These are phyloP conservation scores for Enteromius unitaeniatus DNA, from an alignment of 2,797 vertebrate genomes.

Conservation along the genomic window DNA sequence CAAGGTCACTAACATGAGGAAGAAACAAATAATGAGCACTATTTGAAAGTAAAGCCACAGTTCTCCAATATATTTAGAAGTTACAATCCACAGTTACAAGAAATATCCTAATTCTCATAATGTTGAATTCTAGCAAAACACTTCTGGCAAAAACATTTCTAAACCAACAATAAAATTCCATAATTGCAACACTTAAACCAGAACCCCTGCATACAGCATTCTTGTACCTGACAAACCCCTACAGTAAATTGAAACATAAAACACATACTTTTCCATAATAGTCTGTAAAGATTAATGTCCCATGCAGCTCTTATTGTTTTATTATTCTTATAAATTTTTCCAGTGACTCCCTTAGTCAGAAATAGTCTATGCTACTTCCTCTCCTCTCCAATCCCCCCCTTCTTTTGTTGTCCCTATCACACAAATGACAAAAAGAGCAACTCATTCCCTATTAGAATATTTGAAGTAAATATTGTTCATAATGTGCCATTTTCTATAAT, in stretches of 20 bases:
- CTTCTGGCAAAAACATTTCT: conserved; percentile 17
- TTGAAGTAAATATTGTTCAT: background rate
- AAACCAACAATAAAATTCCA: background rate
- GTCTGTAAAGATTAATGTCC: background rate
- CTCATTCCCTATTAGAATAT: background rate
- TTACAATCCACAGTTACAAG: background rate
- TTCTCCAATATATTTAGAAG: background rate
- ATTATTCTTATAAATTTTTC: background rate
- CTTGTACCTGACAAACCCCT: background rate
- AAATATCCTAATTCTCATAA: background rate
- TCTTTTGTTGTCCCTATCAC: background rate
- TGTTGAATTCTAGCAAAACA: background rate
- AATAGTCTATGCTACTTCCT: background rate
- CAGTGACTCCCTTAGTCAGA: background rate
- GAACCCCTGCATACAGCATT: background rate
- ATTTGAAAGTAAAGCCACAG: background rate
- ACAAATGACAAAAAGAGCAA: background rate
- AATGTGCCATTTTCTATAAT: background rate
- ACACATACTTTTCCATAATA: background rate
- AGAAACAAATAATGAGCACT: background rate
- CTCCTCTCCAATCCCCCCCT: background rate
- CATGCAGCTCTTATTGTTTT: background rate
- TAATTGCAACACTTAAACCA: background rate
- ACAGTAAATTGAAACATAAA: conserved; percentile 11
- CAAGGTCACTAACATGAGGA: background rate